Percentiles rank a stretch among this genome's conserved stretches.
Conservation (phyloP, 2,113 vertebrate genomes). For the Spea multiplicata region DNA sequence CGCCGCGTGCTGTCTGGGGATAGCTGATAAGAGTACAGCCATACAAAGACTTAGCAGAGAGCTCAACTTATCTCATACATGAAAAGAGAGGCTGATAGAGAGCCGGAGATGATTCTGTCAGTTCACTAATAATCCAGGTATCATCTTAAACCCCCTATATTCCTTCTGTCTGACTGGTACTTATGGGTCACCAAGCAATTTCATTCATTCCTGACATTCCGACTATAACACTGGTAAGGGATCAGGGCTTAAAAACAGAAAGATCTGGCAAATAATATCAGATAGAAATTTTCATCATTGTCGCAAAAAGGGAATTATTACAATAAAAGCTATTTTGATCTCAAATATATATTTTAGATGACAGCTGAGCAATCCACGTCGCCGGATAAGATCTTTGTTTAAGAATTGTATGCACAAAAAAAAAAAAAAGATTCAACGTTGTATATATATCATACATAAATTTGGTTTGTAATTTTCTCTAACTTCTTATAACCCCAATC, state of each 20-base stretch:
- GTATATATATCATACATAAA: too few relatives aligned
- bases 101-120: slow-evolving; percentile 19
- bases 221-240: background rate
- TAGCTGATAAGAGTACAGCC: slow-evolving; percentile 27
- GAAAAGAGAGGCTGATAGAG: slow-evolving; percentile 36
- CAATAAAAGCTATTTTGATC: background rate
- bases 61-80: slow-evolving; percentile 38
- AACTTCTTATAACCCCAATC: too few relatives aligned
- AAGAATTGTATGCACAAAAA: too few relatives aligned
- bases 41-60: slow-evolving; percentile 10
- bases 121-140: slow-evolving; percentile 35
- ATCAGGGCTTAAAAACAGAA: background rate
- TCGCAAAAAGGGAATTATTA: background rate
- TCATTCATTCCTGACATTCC: background rate
- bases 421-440: too few relatives aligned
- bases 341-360: background rate
- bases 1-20: slow-evolving; percentile 20
- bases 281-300: background rate
- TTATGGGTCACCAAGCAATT: slow-evolving; percentile 8
- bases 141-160: background rate
- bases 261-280: slow-evolving; percentile 11
- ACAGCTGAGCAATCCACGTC: background rate
- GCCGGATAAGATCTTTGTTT: too few relatives aligned
- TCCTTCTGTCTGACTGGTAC: background rate
- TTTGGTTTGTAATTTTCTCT: too few relatives aligned